These are phyloP conservation scores for Siniperca obscura DNA, from an alignment of 2,797 vertebrate species.

Conservation along the genomic window DNA sequence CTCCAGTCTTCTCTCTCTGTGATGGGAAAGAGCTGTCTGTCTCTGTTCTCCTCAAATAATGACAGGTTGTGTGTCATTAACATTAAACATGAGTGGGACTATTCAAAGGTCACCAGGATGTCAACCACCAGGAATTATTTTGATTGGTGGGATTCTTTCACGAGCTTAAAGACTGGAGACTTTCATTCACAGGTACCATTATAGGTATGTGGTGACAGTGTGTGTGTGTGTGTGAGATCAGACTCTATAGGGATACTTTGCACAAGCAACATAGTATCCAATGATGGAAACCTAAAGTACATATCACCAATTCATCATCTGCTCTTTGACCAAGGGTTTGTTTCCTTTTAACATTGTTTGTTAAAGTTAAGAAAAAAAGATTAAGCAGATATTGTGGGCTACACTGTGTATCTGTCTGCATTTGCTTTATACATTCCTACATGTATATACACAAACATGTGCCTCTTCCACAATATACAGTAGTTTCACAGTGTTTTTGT, in stretches of 20 bases:
- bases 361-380: neutral
- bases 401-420: neutral
- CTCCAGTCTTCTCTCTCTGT: conserved; percentile 44
- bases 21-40: conserved; percentile 43
- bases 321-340: neutral
- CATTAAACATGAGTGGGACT: conserved; percentile 50
- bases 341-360: neutral
- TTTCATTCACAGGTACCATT: conserved; percentile 24
- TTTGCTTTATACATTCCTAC: conserved; percentile 6
- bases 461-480: neutral
- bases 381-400: neutral
- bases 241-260: neutral
- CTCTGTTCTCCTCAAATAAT: conserved; percentile 62
- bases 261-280: neutral
- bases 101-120: conserved; percentile 41
- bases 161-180: neutral
- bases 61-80: conserved; percentile 62
- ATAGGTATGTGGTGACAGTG: conserved; percentile 1
- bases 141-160: conserved; percentile 47
- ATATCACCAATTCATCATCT: neutral
- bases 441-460: neutral
- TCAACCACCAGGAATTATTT: conserved; percentile 39
- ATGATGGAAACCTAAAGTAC: neutral
- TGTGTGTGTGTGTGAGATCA: neutral
- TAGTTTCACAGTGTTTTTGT: conserved; percentile 11